These are phyloP conservation scores for human DNA, from an alignment of 2,113 vertebrate species.

Conservation along the genomic window DNA sequence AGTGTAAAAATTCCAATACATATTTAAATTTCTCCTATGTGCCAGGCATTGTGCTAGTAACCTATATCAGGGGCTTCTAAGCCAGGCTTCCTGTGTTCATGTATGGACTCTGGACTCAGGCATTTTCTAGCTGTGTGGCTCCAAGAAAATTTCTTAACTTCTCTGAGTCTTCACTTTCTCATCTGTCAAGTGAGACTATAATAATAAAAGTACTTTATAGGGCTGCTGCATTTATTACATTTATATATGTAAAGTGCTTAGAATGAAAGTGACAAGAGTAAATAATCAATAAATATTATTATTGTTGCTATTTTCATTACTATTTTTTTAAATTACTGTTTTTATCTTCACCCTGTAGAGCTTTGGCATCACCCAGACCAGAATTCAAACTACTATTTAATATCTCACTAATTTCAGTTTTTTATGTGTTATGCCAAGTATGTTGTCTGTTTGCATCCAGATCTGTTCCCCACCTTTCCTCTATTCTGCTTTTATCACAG, in stretches of 20 bases:
- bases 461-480: background rate
- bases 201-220: background rate
- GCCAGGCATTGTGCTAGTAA: background rate
- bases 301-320: background rate
- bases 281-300: constrained; percentile 3
- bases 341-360: background rate
- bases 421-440: background rate
- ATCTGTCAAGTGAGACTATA: background rate
- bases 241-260: background rate
- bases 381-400: background rate
- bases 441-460: background rate
- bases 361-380: background rate
- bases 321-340: background rate
- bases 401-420: background rate
- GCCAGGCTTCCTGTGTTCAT: background rate
- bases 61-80: background rate
- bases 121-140: background rate
- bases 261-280: background rate
- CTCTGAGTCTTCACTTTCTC: background rate
- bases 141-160: background rate
- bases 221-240: background rate
- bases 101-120: background rate
- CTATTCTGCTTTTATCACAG: background rate
- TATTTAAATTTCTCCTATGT: background rate
- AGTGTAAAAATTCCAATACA: background rate